Base-by-base conservation (phyloP, 2,113 vertebrate species). In the Strix uralensis region DNA sequence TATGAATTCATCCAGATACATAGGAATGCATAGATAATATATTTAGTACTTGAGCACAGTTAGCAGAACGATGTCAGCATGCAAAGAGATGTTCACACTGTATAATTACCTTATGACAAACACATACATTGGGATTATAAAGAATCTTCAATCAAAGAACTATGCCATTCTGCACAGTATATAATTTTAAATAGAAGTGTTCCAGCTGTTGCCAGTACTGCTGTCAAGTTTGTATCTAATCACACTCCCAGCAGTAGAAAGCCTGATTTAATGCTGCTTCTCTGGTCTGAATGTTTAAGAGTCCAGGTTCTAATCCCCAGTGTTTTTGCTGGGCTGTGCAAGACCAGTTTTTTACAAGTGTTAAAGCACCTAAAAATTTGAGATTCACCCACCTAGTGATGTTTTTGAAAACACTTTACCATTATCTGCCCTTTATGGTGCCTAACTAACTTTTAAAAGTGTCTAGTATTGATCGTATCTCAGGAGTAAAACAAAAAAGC, bases 61-160 rank as follows among this genome's bases (percentile, higher is more conserved):
- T 79, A 94, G 71, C 54, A 81, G 77, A 96, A 42, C 1, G 9
- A 71, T 91, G 81, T 81, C 57, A 91, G 58, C 13, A 11, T 5
- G 8, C 61, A 61, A 77, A 90, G 86, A 87, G 46, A 38, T 63
- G 70, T 89, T 97, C 70, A 4, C 54, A 30, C 84, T 92, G 62
- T 95, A 47, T 95, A 95, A 94, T 96, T 96, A 92, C 89, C 70
- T 75, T 62, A 85, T 91, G 95, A 97, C 57, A 96, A 95, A 85
- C 84, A 91, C 70, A 91, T 87, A 91, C 32, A 55, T 82, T 82
- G 40, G 77, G 84, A 80, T 94, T 95, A 82, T 90, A 95, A 95
- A 95, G 89, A 91, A 80, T 92, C 70, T 90, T 94, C 82, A 90
- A 59, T 96, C 81, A 86, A 95, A 92, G 71, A 89, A 58, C 73